phyloP scores from a whole-genome alignment of 2,888 invertebrate genomes.

The Brenthis ino region DNA sequence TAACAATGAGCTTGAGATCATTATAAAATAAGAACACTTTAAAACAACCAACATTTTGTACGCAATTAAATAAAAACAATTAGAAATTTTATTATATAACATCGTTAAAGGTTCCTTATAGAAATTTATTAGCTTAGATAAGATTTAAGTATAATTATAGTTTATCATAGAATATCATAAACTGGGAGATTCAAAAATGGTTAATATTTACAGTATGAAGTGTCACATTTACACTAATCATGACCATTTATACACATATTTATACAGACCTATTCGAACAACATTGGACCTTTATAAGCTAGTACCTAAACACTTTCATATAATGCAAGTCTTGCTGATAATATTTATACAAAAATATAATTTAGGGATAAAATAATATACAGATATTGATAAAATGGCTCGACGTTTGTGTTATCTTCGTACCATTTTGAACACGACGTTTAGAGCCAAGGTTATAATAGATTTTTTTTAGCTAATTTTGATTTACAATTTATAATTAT shows the following conservation, averaged over 20 bases:
- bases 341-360: constrained; percentile 79
- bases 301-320: constrained; percentile 54
- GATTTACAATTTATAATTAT: constrained; percentile 54
- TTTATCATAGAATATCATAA: constrained; percentile 29
- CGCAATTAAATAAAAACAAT: constrained; percentile 14
- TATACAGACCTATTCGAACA: constrained; percentile 42
- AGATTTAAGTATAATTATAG: constrained; percentile 9
- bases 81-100: constrained; percentile 12
- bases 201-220: constrained; percentile 36
- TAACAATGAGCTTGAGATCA: constrained; percentile 21
- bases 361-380: constrained; percentile 57
- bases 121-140: constrained; percentile 11
- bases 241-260: constrained; percentile 38
- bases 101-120: constrained; percentile 22
- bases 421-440: constrained; percentile 64
- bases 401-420: constrained; percentile 45
- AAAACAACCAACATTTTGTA: constrained; percentile 25
- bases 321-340: constrained; percentile 63
- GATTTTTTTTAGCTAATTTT: constrained; percentile 46
- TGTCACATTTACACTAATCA: constrained; percentile 39
- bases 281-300: constrained; percentile 53
- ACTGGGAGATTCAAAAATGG: constrained; percentile 39
- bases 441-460: constrained; percentile 49
- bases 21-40: constrained; percentile 19
- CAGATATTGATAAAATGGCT: constrained; percentile 48